A percentile compares a stretch with the other conserved stretches of the same genome.
phyloP scores from a whole-genome alignment of 1,140 invertebrate genomes.

The Whitmania pigra region DNA sequence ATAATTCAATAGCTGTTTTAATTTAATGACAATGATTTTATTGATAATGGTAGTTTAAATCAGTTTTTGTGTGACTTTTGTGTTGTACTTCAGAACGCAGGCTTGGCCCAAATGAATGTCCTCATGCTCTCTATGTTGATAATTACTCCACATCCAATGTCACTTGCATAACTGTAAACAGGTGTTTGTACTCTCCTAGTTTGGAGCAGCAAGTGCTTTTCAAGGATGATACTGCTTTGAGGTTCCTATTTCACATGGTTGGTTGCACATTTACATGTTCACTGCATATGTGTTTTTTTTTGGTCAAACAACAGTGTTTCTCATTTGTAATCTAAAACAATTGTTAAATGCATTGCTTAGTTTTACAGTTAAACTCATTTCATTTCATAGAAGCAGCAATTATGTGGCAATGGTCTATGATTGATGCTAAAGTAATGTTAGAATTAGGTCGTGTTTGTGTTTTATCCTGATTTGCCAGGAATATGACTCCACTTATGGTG shows the following conservation, averaged over 20 bases:
- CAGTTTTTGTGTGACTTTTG: too few relatives aligned
- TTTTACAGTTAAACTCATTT: too few relatives aligned
- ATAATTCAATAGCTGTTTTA: not conserved
- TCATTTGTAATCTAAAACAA: too few relatives aligned
- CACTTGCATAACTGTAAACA: conserved; percentile 77
- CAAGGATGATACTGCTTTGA: not conserved
- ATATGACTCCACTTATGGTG: too few relatives aligned
- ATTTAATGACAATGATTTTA: not conserved
- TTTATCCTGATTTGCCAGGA: too few relatives aligned
- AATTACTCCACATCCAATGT: conserved; percentile 95
- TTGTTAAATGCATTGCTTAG: too few relatives aligned
- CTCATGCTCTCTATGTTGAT: conserved; percentile 93
- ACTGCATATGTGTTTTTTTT: too few relatives aligned
- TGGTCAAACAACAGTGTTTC: too few relatives aligned
- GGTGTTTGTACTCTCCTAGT: conserved; percentile 61
- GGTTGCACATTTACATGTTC: not conserved
- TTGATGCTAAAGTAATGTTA: too few relatives aligned
- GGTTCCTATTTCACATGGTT: not conserved
- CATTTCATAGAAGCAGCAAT: too few relatives aligned
- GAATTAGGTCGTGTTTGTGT: too few relatives aligned
- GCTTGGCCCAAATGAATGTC: conserved; percentile 79
- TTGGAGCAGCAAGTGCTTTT: not conserved
- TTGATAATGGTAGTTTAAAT: not conserved
- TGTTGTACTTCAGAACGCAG: conserved; percentile 63
- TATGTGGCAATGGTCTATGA: too few relatives aligned